Evolutionary conservation across 2,797 vertebrate genomes (phyloP).

Genomic region (Aratinga solstitialis): DNA sequence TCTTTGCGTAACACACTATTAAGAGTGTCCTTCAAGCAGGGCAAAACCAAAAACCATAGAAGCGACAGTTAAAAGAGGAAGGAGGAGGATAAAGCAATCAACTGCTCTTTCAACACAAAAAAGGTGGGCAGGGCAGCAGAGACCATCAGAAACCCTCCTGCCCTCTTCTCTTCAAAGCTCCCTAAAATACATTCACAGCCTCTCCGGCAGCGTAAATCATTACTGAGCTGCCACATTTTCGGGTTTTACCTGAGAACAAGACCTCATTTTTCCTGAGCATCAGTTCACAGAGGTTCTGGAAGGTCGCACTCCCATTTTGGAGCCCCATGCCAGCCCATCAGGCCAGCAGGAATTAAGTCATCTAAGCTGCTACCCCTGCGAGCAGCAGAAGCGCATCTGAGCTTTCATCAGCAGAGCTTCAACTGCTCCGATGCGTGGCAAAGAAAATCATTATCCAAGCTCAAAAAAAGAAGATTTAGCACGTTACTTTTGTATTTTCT

Average conservation of each 20-base stretch:
- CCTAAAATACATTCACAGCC: background rate
- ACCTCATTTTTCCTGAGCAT: background rate
- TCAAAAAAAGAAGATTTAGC: background rate
- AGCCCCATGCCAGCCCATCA: background rate
- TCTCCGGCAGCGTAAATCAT: accelerated
- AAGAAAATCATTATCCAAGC: background rate
- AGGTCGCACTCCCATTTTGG: background rate
- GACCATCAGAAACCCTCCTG: background rate
- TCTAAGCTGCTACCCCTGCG: background rate
- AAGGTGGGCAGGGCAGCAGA: background rate
- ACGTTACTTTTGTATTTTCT: too few relatives aligned
- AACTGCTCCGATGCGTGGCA: accelerated
- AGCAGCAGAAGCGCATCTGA: background rate
- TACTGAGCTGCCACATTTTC: accelerated
- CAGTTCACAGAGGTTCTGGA: background rate
- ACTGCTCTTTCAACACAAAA: background rate
- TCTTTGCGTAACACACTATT: background rate
- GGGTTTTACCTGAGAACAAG: accelerated
- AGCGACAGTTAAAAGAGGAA: background rate
- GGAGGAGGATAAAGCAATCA: background rate
- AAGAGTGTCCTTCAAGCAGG: background rate
- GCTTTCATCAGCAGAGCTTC: background rate
- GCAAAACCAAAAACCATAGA: background rate
- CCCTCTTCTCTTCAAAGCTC: background rate
- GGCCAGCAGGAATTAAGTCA: background rate